Evolutionary conservation across 2,888 invertebrate genomes (phyloP).

Genomic region (Troides oblongomaculatus): DNA sequence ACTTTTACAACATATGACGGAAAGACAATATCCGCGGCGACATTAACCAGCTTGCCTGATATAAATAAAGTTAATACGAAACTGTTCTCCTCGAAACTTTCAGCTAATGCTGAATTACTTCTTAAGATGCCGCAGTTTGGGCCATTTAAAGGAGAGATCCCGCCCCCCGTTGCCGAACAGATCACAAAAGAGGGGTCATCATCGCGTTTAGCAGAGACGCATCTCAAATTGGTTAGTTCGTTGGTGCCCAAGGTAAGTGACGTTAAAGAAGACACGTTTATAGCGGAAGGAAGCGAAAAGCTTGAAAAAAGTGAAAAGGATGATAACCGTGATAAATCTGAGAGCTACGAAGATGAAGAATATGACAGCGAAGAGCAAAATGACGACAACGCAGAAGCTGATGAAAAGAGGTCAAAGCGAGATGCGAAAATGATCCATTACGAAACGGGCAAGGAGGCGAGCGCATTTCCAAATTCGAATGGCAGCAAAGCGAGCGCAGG

Average conservation of each 20-base stretch:
- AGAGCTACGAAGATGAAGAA: constrained; percentile 35
- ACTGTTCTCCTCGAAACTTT: constrained; percentile 67
- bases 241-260: constrained; percentile 42
- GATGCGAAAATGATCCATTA: constrained; percentile 60
- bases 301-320: constrained; percentile 40
- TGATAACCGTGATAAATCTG: constrained; percentile 26
- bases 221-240: constrained; percentile 62
- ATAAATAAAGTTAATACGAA: constrained; percentile 55
- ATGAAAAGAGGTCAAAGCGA: constrained; percentile 47
- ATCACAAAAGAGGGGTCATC: constrained; percentile 41
- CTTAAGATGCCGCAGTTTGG: constrained; percentile 87
- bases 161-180: constrained; percentile 62
- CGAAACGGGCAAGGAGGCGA: constrained; percentile 52
- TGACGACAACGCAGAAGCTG: constrained; percentile 33
- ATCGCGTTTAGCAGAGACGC: constrained; percentile 48
- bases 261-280: constrained; percentile 45
- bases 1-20: constrained; percentile 88
- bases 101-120: constrained; percentile 77
- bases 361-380: constrained; percentile 43
- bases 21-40: constrained; percentile 84
- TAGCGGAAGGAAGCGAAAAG: constrained; percentile 52
- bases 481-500: constrained; percentile 39
- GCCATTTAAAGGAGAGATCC: constrained; percentile 86
- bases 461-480: constrained; percentile 44
- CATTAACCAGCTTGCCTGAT: constrained; percentile 79